Conservation (phyloP, 2,888 invertebrate species). For the Pristionchus maxplancki region DNA sequence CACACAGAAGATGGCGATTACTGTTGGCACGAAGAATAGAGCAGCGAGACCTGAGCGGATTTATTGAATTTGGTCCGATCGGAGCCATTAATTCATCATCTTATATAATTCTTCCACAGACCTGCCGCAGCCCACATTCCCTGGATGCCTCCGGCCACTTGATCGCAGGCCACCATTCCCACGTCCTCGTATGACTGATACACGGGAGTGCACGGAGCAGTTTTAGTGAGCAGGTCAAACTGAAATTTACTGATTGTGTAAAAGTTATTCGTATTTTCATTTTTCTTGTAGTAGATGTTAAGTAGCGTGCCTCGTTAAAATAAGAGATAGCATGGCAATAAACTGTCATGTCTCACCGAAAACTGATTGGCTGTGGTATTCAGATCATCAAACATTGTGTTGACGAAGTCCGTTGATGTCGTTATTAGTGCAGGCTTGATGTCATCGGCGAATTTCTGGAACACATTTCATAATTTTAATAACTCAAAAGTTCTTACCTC, state of each 20-base stretch:
- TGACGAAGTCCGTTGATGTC: neutral
- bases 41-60: conserved; percentile 1
- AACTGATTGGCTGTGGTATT: neutral
- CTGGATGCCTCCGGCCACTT: neutral
- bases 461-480: neutral
- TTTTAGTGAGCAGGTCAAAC: neutral
- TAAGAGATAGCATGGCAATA: too few relatives aligned
- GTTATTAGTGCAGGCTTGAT: neutral
- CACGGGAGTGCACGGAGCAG: neutral
- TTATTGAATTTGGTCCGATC: neutral
- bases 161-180: neutral
- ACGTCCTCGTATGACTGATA: conserved; percentile 29
- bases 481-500: neutral
- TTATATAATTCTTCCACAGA: neutral
- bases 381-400: neutral
- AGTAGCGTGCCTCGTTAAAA: too few relatives aligned
- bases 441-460: neutral
- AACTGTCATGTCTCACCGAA: neutral
- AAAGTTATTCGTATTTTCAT: neutral
- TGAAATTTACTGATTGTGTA: neutral
- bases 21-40: conserved; percentile 24
- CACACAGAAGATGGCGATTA: conserved; percentile 14
- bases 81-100: neutral
- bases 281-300: too few relatives aligned
- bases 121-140: conserved; percentile 43